These are phyloP conservation scores for Anolis apletophallus DNA, from an alignment of 2,797 vertebrate species.

Conservation along the genomic window DNA sequence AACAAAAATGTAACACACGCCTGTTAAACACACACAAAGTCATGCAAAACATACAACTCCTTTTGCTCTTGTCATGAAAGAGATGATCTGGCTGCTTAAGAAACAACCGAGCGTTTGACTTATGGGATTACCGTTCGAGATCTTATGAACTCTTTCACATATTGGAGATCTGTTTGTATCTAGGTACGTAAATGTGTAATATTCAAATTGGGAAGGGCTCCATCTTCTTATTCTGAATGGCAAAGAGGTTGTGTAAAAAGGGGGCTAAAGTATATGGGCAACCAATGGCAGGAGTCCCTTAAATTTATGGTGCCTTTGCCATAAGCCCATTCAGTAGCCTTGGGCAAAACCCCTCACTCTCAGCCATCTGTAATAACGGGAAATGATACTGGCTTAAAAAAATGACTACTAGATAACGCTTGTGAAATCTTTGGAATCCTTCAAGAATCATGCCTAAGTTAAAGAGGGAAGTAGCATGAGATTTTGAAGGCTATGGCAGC, in stretches of 20 bases:
- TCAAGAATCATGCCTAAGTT: neutral
- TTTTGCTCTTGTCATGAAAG: conserved; percentile 26
- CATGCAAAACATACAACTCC: conserved; percentile 11
- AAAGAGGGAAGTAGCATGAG: neutral
- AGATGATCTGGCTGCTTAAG: neutral
- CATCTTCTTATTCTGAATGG: neutral
- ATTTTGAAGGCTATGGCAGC: neutral
- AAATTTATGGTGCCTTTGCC: too few relatives aligned
- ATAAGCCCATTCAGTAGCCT: too few relatives aligned
- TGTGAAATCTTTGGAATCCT: too few relatives aligned
- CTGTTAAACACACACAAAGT: conserved; percentile 46
- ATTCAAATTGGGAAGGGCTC: neutral
- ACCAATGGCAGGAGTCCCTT: too few relatives aligned
- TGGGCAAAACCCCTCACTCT: too few relatives aligned
- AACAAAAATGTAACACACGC: conserved; percentile 52
- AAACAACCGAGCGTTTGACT: neutral
- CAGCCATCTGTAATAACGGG: neutral
- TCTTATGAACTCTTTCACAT: too few relatives aligned
- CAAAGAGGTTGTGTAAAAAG: neutral
- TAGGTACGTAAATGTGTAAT: too few relatives aligned
- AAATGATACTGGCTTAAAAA: neutral
- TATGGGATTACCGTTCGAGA: accelerated
- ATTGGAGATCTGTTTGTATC: neutral
- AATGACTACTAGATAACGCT: neutral
- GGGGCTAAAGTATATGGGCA: neutral